Percentiles rank a stretch among this genome's conserved stretches.
Conservation (phyloP, 2,113 vertebrate species). For the Tachysurus fulvidraco region DNA sequence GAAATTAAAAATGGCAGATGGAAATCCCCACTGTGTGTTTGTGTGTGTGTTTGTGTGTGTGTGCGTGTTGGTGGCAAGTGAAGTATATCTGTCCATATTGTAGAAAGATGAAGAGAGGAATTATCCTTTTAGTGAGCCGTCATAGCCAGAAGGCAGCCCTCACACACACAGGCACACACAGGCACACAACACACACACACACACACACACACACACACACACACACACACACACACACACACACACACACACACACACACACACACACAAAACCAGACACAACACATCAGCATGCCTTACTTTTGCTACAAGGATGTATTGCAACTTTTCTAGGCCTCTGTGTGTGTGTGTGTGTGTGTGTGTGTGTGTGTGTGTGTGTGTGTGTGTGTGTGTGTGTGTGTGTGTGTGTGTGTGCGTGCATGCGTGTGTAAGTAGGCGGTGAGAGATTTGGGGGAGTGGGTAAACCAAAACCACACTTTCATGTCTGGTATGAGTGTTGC, state of each 20-base stretch:
- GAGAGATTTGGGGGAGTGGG: conserved; percentile 21
- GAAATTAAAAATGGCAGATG: background rate
- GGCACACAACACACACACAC: conserved; percentile 32
- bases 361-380: conserved; percentile 22
- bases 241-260: conserved; percentile 58
- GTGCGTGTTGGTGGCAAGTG: conserved; percentile 67
- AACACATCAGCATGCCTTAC: conserved; percentile 65
- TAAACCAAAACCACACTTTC: conserved; percentile 66
- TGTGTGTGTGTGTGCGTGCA: conserved; percentile 42
- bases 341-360: conserved; percentile 1
- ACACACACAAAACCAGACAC: conserved; percentile 57
- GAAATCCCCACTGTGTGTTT: conserved; percentile 15
- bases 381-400: conserved; percentile 22
- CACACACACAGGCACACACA: conserved; percentile 45
- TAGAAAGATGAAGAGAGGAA: conserved; percentile 64
- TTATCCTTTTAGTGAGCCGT: conserved; percentile 63
- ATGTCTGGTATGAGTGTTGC: conserved; percentile 70
- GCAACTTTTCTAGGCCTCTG: conserved; percentile 16
- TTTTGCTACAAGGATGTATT: conserved; percentile 9
- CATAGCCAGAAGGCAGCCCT: conserved; percentile 60
- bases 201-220: conserved; percentile 30
- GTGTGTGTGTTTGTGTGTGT: conserved; percentile 58
- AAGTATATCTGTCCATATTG: conserved; percentile 54
- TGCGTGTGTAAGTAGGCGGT: conserved; percentile 51
- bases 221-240: conserved; percentile 37